phyloP scores from a whole-genome alignment of 2,888 invertebrate species.

The Spilosoma lubricipeda region DNA sequence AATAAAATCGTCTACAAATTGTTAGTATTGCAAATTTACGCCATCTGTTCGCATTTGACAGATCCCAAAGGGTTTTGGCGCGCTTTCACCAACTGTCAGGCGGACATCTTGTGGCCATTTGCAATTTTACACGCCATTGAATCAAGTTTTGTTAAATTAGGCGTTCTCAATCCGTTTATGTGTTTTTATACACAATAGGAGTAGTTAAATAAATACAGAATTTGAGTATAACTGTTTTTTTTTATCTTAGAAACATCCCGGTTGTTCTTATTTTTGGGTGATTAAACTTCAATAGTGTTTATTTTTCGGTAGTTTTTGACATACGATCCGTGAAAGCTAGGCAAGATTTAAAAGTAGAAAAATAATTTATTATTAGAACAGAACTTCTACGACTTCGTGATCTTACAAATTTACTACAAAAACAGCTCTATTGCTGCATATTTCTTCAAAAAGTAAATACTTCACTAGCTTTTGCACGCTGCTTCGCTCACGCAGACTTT shows the following conservation, averaged over 20 bases:
- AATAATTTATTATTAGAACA: neutral
- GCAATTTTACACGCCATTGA: slow-evolving; percentile 83
- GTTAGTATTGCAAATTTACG: slow-evolving; percentile 76
- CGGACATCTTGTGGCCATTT: slow-evolving; percentile 79
- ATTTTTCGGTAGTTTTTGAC: slow-evolving; percentile 40
- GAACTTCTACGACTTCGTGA: too few relatives aligned
- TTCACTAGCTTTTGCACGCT: too few relatives aligned
- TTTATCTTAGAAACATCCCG: slow-evolving; percentile 41
- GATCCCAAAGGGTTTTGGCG: slow-evolving; percentile 84
- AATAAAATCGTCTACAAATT: slow-evolving; percentile 79
- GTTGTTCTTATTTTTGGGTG: slow-evolving; percentile 31
- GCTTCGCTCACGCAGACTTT: too few relatives aligned
- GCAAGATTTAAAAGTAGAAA: slow-evolving; percentile 18
- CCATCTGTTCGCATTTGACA: slow-evolving; percentile 77
- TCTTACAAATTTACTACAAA: too few relatives aligned
- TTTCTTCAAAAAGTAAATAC: too few relatives aligned
- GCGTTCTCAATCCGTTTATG: slow-evolving; percentile 66
- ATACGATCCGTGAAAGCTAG: slow-evolving; percentile 28
- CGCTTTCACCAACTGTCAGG: slow-evolving; percentile 73
- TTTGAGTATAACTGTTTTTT: slow-evolving; percentile 36
- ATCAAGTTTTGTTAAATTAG: slow-evolving; percentile 77
- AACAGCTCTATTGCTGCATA: too few relatives aligned
- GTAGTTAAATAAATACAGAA: neutral
- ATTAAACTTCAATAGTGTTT: slow-evolving; percentile 22
- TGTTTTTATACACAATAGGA: slow-evolving; percentile 53